Evolutionary conservation across 1,140 invertebrate species (phyloP).

Genomic region (Procambarus virginalis): DNA sequence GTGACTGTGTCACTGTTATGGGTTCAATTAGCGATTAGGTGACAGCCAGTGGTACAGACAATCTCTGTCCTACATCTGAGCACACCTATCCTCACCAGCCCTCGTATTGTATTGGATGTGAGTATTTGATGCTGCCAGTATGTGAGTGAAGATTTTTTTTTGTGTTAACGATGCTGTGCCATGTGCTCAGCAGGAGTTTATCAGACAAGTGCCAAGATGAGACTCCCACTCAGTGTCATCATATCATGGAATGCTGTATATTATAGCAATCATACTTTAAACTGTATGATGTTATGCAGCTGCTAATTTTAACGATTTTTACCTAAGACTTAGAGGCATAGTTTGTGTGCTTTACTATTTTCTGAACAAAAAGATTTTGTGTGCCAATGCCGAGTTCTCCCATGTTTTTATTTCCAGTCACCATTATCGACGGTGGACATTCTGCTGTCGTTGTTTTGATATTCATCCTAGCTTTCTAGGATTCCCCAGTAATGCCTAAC

Average conservation of each 20-base stretch:
- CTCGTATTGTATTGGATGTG: slow-evolving; percentile 39
- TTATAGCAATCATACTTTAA: slow-evolving; percentile 53
- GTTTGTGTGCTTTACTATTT: slow-evolving; percentile 65
- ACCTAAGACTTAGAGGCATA: slow-evolving; percentile 60
- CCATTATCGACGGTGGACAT: slow-evolving; percentile 25
- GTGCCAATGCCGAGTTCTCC: slow-evolving; percentile 63
- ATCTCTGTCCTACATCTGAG: slow-evolving; percentile 36
- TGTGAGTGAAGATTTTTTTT: slow-evolving; percentile 38
- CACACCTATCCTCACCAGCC: slow-evolving; percentile 45
- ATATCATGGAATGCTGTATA: slow-evolving; percentile 64
- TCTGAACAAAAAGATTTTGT: slow-evolving; percentile 64
- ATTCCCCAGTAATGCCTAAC: slow-evolving; percentile 66
- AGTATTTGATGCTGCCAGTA: slow-evolving; percentile 55
- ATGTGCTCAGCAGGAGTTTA: slow-evolving; percentile 42
- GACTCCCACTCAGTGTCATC: slow-evolving; percentile 65
- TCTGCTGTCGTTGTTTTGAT: slow-evolving; percentile 60
- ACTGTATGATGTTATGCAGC: slow-evolving; percentile 66
- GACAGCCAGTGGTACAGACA: slow-evolving; percentile 56
- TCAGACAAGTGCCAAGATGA: slow-evolving; percentile 64
- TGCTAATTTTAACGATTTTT: slow-evolving; percentile 62
- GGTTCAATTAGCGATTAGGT: slow-evolving; percentile 38
- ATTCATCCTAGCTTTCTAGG: slow-evolving; percentile 59
- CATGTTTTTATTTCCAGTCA: slow-evolving; percentile 56
- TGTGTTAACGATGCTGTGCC: slow-evolving; percentile 39
- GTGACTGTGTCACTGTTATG: slow-evolving; percentile 39